A percentile compares a stretch with the other conserved stretches of the same genome.
Evolutionary conservation across 1,140 invertebrate genomes (phyloP).

Genomic region (Popillia japonica): DNA sequence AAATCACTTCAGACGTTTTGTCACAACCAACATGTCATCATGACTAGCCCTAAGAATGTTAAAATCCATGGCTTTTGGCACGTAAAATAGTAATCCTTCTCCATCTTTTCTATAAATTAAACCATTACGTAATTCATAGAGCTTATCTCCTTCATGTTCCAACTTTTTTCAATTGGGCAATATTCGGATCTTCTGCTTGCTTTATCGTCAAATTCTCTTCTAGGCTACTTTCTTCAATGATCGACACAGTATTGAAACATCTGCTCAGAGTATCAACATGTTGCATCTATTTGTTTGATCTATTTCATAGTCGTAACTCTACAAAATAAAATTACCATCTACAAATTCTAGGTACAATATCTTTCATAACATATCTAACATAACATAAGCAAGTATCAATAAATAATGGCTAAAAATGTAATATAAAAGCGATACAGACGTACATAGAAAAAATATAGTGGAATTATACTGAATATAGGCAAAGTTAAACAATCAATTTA

Average conservation of each 20-base stretch:
- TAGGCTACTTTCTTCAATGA: not conserved
- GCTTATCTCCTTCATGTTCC: slow-evolving; percentile 37
- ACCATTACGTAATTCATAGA: slow-evolving; percentile 42
- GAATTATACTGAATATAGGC: too few species aligned
- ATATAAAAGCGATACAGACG: too few species aligned
- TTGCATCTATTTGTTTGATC: slow-evolving; percentile 40
- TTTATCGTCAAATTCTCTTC: slow-evolving; percentile 12
- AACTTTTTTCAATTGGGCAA: slow-evolving; percentile 22
- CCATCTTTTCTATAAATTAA: slow-evolving; percentile 39
- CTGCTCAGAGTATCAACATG: slow-evolving; percentile 50
- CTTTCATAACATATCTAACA: too few species aligned
- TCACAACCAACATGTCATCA: slow-evolving; percentile 49
- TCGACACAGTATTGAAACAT: not conserved
- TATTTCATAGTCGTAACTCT: slow-evolving; percentile 47
- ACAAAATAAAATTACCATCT: too few species aligned
- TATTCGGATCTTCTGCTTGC: not conserved
- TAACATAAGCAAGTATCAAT: too few species aligned
- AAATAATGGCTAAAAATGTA: too few species aligned
- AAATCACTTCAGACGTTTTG: slow-evolving; percentile 48
- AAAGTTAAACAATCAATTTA: too few species aligned
- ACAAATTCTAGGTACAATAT: slow-evolving; percentile 41
- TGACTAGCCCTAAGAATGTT: slow-evolving; percentile 48
- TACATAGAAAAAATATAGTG: too few species aligned
- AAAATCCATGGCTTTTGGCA: slow-evolving; percentile 49
- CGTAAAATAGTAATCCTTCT: slow-evolving; percentile 48